These are phyloP conservation scores for Brachyhypopomus gauderio DNA, from an alignment of 2,113 vertebrate genomes.

Conservation along the genomic window DNA sequence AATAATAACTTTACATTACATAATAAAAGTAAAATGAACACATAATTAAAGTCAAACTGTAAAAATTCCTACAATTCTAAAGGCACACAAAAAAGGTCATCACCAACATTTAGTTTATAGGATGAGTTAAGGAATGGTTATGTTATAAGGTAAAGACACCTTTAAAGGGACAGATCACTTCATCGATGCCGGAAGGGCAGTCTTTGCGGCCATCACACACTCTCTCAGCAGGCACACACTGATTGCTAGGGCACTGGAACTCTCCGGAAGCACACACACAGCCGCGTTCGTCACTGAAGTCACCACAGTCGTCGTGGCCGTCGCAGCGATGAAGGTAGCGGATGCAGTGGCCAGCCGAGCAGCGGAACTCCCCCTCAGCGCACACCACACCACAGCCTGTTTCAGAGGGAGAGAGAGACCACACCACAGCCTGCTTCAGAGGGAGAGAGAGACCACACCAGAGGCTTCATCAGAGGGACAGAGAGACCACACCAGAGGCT, in stretches of 20 bases:
- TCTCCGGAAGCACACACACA: constrained; percentile 75
- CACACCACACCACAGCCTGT: constrained; percentile 83
- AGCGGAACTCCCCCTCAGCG: constrained; percentile 76
- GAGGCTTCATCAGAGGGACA: too few relatives aligned
- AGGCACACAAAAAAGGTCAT: not conserved
- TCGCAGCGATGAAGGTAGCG: constrained; percentile 80
- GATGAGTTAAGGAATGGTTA: too few relatives aligned
- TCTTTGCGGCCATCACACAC: constrained; percentile 80
- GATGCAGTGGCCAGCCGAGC: constrained; percentile 78
- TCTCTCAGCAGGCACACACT: constrained; percentile 71
- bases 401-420: not conserved
- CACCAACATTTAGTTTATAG: not conserved
- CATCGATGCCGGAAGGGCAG: constrained; percentile 79
- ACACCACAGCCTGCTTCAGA: too few relatives aligned
- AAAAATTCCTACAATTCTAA: too few relatives aligned
- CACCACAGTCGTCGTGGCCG: constrained; percentile 84
- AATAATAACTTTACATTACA: too few relatives aligned
- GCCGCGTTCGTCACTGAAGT: constrained; percentile 82
- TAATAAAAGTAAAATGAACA: not conserved
- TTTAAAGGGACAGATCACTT: constrained; percentile 77
- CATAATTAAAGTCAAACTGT: too few relatives aligned
- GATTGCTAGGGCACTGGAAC: constrained; percentile 78
- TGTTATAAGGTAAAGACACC: constrained; percentile 64
- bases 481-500: too few relatives aligned
- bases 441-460: too few relatives aligned